phyloP scores from a whole-genome alignment of 2,797 vertebrate species.

The Harpia harpyja region DNA sequence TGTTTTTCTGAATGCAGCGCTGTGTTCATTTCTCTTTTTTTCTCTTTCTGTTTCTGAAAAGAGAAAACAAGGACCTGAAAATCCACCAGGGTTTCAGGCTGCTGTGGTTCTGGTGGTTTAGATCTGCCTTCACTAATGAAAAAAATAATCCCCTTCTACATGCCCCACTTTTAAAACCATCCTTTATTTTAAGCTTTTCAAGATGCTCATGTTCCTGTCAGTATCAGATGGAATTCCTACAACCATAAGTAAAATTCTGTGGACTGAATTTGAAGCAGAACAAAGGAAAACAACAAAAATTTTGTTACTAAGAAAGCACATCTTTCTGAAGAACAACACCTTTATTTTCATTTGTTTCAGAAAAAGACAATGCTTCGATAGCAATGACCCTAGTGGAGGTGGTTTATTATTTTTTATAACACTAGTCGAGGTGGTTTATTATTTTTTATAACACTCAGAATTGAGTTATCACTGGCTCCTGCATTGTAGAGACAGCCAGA shows the following conservation, averaged over 20 bases:
- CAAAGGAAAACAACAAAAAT: neutral
- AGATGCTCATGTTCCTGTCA: neutral
- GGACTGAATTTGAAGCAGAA: neutral
- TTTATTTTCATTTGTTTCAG: slow-evolving; percentile 6
- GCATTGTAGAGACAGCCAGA: neutral
- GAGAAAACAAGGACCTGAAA: slow-evolving; percentile 16
- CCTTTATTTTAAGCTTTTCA: slow-evolving; percentile 9
- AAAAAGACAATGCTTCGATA: neutral
- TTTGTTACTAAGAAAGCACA: neutral
- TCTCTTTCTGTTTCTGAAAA: neutral
- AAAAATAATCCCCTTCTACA: neutral
- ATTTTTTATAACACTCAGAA: neutral
- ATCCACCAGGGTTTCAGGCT: neutral
- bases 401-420: neutral
- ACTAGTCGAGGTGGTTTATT: neutral
- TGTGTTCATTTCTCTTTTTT: neutral
- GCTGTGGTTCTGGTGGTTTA: neutral
- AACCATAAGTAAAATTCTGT: neutral
- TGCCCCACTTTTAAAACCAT: neutral
- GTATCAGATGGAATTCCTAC: neutral
- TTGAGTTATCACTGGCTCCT: neutral
- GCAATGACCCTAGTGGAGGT: neutral
- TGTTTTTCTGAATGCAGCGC: neutral
- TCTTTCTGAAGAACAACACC: neutral
- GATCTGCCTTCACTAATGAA: slow-evolving; percentile 3